Evolutionary conservation across 2,113 vertebrate species (phyloP).

Genomic region (Chascanopsetta lugubris): DNA sequence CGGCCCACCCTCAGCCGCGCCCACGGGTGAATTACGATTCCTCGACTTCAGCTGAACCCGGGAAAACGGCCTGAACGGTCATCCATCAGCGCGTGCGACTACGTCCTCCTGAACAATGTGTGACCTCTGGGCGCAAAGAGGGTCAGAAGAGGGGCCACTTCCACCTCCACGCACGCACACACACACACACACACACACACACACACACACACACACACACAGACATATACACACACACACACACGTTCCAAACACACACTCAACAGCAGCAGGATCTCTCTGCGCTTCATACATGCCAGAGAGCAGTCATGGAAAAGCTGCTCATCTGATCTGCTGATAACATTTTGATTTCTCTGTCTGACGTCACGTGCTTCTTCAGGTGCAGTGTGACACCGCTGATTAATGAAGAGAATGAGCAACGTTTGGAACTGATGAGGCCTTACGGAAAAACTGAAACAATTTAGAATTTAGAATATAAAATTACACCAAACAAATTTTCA

Average conservation of each 20-base stretch:
- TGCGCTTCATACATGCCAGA: too few species aligned
- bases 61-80: slow-evolving; percentile 66
- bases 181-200: slow-evolving; percentile 17
- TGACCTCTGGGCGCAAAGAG: slow-evolving; percentile 66
- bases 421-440: too few species aligned
- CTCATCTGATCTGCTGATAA: neutral
- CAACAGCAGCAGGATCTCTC: neutral
- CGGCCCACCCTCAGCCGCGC: slow-evolving; percentile 46
- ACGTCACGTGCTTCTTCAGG: neutral
- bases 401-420: too few species aligned
- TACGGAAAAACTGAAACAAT: too few species aligned
- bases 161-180: slow-evolving; percentile 53
- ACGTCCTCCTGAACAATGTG: slow-evolving; percentile 78
- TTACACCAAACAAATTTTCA: neutral
- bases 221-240: slow-evolving; percentile 10
- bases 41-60: slow-evolving; percentile 64
- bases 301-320: neutral
- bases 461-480: too few species aligned
- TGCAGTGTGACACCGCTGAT: too few species aligned
- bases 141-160: slow-evolving; percentile 69
- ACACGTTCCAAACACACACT: slow-evolving; percentile 3
- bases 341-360: neutral
- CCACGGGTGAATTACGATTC: slow-evolving; percentile 76
- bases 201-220: slow-evolving; percentile 2
- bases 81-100: slow-evolving; percentile 72